Evolutionary conservation across 2,113 vertebrate species (phyloP).

Genomic region (Peromyscus californicus): DNA sequence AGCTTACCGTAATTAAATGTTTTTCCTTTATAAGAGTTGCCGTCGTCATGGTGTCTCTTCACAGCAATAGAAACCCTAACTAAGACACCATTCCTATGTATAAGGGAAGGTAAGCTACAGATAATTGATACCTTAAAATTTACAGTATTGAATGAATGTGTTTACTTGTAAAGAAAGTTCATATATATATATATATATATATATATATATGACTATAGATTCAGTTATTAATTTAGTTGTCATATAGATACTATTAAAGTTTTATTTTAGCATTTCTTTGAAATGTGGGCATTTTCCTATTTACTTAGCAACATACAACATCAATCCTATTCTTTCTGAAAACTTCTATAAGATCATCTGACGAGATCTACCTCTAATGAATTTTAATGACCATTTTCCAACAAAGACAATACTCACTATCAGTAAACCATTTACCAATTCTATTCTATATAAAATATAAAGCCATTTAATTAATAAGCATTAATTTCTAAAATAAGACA

Average conservation of each 20-base stretch:
- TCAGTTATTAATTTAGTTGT: slow-evolving; percentile 21
- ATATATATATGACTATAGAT: background rate
- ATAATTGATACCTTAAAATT: background rate
- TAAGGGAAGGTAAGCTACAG: slow-evolving; percentile 11
- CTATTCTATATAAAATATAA: slow-evolving; percentile 22
- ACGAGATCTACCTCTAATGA: slow-evolving; percentile 52
- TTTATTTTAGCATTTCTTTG: slow-evolving; percentile 33
- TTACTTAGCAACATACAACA: slow-evolving; percentile 52
- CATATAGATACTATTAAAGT: background rate
- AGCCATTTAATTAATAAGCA: slow-evolving; percentile 21
- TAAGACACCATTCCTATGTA: background rate
- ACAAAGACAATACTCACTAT: background rate
- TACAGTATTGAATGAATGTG: background rate
- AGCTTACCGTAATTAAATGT: too few species aligned
- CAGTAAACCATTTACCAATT: slow-evolving; percentile 24
- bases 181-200: background rate
- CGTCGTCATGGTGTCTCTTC: background rate
- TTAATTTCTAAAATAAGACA: slow-evolving; percentile 5
- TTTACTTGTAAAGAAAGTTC: slow-evolving; percentile 31
- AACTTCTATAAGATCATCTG: slow-evolving; percentile 45
- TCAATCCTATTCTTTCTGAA: slow-evolving; percentile 39
- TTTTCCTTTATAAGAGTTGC: too few species aligned
- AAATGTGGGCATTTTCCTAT: slow-evolving; percentile 38
- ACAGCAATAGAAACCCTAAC: background rate
- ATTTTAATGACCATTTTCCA: slow-evolving; percentile 59